Evolutionary conservation across 2,113 vertebrate genomes (phyloP).

Genomic region (Sylvia atricapilla): DNA sequence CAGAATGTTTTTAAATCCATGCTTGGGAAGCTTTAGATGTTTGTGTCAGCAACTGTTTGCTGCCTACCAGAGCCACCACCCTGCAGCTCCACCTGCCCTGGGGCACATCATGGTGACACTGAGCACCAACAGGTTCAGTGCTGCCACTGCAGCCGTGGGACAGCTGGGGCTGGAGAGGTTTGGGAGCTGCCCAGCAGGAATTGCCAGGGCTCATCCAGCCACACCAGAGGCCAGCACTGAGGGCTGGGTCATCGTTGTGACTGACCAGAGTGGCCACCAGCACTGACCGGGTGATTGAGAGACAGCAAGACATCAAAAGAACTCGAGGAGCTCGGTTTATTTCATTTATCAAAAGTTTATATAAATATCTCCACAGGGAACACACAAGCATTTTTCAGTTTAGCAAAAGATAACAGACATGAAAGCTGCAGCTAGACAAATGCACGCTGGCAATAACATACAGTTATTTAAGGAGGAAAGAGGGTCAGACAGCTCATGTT

Average conservation of each 20-base stretch:
- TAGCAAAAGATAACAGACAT: neutral
- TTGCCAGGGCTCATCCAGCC: neutral
- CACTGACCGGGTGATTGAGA: neutral
- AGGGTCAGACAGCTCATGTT: neutral
- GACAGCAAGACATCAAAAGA: slow-evolving; percentile 25
- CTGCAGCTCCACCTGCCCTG: fast-evolving
- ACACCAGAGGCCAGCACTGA: fast-evolving
- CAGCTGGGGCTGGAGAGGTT: neutral
- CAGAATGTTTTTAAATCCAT: neutral
- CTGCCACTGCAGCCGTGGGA: fast-evolving
- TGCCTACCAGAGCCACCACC: neutral
- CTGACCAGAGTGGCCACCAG: neutral
- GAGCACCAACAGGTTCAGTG: fast-evolving
- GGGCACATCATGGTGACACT: neutral
- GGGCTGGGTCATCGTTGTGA: fast-evolving
- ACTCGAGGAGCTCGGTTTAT: slow-evolving; percentile 50
- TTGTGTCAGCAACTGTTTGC: slow-evolving; percentile 14
- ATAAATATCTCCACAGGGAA: slow-evolving; percentile 5
- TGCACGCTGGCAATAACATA: neutral
- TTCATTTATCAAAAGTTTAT: slow-evolving; percentile 46
- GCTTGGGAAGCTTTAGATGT: neutral
- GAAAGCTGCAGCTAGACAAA: neutral
- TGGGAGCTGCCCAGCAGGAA: neutral
- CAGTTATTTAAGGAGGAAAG: neutral
- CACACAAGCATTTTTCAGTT: slow-evolving; percentile 34